Evolutionary conservation across 2,888 invertebrate genomes (phyloP).

Genomic region (Sesia apiformis): DNA sequence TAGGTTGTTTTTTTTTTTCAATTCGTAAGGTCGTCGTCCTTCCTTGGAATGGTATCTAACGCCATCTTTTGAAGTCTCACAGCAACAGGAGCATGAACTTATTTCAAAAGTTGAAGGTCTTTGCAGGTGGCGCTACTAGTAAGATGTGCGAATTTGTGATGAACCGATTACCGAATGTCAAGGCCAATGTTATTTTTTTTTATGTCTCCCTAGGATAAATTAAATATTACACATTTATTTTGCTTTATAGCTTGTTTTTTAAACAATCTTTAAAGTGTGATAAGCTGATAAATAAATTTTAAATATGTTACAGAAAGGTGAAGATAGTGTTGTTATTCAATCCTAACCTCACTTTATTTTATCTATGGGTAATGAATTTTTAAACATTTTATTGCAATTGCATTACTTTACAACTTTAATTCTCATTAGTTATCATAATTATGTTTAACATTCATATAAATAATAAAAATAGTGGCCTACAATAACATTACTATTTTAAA

Average conservation of each 20-base stretch:
- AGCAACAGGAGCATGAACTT: background rate
- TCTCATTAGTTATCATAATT: no score
- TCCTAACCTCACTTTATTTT: no score
- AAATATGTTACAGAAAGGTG: no score
- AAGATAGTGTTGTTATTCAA: no score
- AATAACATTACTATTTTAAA: no score
- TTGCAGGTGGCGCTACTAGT: slow-evolving; percentile 30
- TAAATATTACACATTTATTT: no score
- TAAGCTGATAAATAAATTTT: no score
- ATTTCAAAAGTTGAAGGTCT: slow-evolving; percentile 1
- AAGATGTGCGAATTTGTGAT: slow-evolving; percentile 41
- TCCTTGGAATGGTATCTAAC: background rate
- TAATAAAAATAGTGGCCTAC: background rate
- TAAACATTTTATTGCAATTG: no score
- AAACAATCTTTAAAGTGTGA: no score
- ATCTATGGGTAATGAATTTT: no score
- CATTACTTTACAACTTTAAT: no score
- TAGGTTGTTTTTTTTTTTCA: background rate
- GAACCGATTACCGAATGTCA: slow-evolving; percentile 60
- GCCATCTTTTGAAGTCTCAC: background rate
- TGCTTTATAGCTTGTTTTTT: no score
- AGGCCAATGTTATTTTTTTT: slow-evolving; percentile 45
- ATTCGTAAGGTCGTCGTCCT: background rate
- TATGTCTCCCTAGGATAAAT: background rate
- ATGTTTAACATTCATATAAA: background rate